Percentiles rank a stretch among this genome's conserved stretches.
These are phyloP conservation scores for Cyphomyrmex costatus DNA, from an alignment of 1,140 invertebrate genomes.

Conservation along the genomic window DNA sequence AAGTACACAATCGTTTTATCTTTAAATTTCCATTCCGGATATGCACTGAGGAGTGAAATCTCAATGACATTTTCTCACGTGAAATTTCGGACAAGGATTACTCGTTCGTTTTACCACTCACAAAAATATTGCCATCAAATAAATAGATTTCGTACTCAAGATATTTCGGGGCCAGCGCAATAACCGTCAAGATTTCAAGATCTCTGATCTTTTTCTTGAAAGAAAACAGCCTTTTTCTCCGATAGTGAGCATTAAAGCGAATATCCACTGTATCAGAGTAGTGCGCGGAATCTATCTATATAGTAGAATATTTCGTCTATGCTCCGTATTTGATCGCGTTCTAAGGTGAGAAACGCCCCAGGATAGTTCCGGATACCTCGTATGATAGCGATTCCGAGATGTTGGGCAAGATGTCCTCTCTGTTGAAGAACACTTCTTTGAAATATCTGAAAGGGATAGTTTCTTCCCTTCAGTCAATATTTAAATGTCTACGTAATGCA, in stretches of 20 bases:
- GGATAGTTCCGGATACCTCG: conserved; percentile 44
- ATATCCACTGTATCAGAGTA: conserved; percentile 44
- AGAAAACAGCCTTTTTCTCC: conserved; percentile 41
- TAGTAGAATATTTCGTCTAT: conserved; percentile 46
- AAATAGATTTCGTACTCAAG: conserved; percentile 48
- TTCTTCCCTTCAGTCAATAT: conserved; percentile 3
- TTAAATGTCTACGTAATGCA: conserved; percentile 10
- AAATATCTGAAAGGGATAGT: conserved; percentile 48
- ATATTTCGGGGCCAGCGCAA: neutral
- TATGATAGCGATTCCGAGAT: conserved; percentile 24
- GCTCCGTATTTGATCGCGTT: conserved; percentile 47
- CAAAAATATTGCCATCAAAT: conserved; percentile 46
- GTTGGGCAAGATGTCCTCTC: conserved; percentile 44
- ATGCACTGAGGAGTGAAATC: neutral
- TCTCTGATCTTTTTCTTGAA: conserved; percentile 4
- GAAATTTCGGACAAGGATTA: conserved; percentile 36
- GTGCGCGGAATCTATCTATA: conserved; percentile 25
- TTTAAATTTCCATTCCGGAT: conserved; percentile 13
- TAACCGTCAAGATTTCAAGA: conserved; percentile 36
- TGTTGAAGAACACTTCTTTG: conserved; percentile 6
- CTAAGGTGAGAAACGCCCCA: conserved; percentile 50
- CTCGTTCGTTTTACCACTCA: conserved; percentile 47
- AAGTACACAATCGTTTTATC: neutral
- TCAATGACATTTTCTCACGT: conserved; percentile 45
- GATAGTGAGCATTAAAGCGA: conserved; percentile 49